Base-by-base conservation (phyloP, 2,113 vertebrate genomes). In the Pedionomus torquatus region DNA sequence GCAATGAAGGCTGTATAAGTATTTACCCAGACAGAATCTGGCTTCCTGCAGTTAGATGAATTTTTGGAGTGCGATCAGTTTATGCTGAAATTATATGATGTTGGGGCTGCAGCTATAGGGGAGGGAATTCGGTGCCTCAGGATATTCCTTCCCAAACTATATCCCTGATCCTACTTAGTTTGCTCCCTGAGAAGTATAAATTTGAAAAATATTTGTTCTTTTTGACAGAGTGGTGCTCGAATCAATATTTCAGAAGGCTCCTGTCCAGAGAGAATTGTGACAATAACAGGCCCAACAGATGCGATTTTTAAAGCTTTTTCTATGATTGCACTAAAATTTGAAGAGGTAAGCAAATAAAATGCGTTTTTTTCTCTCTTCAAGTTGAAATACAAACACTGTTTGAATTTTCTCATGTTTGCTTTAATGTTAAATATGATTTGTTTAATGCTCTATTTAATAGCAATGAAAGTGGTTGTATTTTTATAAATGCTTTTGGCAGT, bases 231-330 rank as follows among this genome's bases (percentile, higher is more conserved):
- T 69, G 98, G 99, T 35, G 99, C 99, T 85, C 98, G 99, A 83
- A 99, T 99, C 98, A 99, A 99, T 98, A 99, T 99, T 97, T 99
- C 99, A 46, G 99, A 99, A 95, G 99, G 99, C 48, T 99, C 99
- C 35, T 99, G 99, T 97, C 99, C 99, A 12, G 99, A 99, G 97
- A 98, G 99, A 89, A 99, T 99, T 94, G 99, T 99, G 86, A 99
- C 99, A 89, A 99, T 99, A 97, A 99, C 99, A 63, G 99, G 99
- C 82, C 98, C 99, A 75, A 99, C 99, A 87, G 99, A 99, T 97
- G 98, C 99, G 43, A 99, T 99, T 97, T 99, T 99, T 97, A 99
- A 98, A 97, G 99, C 99, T 54, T 99, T 99, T 98, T 98, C 99
- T 96, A 99, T 99, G 99, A 99, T 99, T 93, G 99, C 99, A 80